Conservation (phyloP, 1,140 invertebrate genomes). For the Drosophila arizonae region DNA sequence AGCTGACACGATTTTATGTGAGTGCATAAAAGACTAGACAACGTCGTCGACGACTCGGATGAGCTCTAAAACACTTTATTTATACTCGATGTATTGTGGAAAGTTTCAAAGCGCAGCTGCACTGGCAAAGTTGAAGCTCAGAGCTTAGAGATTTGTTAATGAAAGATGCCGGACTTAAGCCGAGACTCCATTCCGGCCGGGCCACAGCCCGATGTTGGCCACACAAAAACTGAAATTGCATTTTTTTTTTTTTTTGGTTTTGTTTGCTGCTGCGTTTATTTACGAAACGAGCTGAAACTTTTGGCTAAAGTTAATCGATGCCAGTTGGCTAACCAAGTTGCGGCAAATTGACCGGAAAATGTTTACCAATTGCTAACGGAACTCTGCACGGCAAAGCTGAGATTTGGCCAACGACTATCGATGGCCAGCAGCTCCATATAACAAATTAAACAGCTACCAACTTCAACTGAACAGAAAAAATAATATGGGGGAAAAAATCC, state of each 20-base stretch:
- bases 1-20: constrained; percentile 50
- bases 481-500: not conserved
- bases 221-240: constrained; percentile 30
- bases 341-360: constrained; percentile 78
- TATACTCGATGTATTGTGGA: constrained; percentile 20
- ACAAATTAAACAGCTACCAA: constrained; percentile 63
- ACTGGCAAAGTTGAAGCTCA: constrained; percentile 37
- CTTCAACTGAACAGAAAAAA: constrained; percentile 28
- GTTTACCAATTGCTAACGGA: constrained; percentile 77
- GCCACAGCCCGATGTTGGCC: not conserved
- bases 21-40: constrained; percentile 38
- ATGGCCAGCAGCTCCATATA: constrained; percentile 32
- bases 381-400: constrained; percentile 45
- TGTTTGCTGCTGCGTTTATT: constrained; percentile 56
- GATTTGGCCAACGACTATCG: constrained; percentile 56
- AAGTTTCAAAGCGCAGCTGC: constrained; percentile 12
- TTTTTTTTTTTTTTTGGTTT: not conserved
- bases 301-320: constrained; percentile 75
- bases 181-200: not conserved
- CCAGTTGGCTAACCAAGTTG: constrained; percentile 54
- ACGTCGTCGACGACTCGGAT: not conserved
- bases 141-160: constrained; percentile 24
- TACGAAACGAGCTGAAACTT: constrained; percentile 48
- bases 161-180: constrained; percentile 16
- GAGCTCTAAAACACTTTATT: constrained; percentile 33